Evolutionary conservation across 2,113 vertebrate species (phyloP), one percentile per base, ranked within the genome.

Genomic region (Nothocercus julius): DNA sequence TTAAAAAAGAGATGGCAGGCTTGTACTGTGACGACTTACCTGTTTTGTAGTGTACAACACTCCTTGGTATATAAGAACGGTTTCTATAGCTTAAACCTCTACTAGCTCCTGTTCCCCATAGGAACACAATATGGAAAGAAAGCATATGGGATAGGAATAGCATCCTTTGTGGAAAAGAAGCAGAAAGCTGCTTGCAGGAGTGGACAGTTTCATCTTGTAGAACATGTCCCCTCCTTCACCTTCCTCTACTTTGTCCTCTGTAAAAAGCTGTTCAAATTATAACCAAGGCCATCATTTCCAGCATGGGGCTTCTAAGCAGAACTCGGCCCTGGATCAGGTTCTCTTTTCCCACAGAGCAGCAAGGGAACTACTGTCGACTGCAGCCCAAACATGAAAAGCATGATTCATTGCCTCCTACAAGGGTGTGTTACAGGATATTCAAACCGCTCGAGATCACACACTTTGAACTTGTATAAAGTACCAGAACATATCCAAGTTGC

Each of bases 391-490:
- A 36, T 2, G 32, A 75, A 92, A 87, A 89, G n/a, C 77, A 62
- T 0, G 5, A 63, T 53, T 88, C 78, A 70, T 30, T 45, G 24
- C 0, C 59, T 81, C 61, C 70, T 49, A 16, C 24, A 51, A 54
- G 30, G 59, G 49, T 0, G 1, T 27, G 19, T 58, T 76, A 86
- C 0, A 82, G 85, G 62, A 90, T 62, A 93, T 0, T 0, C 58
- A 87, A 74, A 82, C 38, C 61, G 47, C 75, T 91, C 53, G 53
- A 90, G 42, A 86, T 68, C 53, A 56, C 25, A 58, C 18, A 45
- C 90, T 84, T 88, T 59, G 80, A 92, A 93, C 83, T 34, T 28
- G 62, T 53, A 82, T 56, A 62, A 86, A 86, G 62, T 58, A 88
- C 36, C 68, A 54, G 34, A 83, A 85, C 15, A 15, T 25, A 78